phyloP scores from a whole-genome alignment of 2,113 vertebrate genomes.

The Paramisgurnus dabryanus region DNA sequence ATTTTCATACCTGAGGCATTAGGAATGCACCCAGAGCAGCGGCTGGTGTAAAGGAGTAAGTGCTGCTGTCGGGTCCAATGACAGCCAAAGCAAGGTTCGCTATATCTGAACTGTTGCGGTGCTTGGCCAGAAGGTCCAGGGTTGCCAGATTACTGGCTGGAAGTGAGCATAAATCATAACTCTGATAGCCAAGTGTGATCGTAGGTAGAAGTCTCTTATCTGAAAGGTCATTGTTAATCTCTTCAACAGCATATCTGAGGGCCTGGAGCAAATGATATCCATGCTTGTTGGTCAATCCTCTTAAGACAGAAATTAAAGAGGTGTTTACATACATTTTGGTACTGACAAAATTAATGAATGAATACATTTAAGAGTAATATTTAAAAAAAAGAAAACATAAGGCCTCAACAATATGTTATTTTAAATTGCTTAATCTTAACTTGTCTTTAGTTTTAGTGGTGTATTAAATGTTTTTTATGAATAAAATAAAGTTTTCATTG shows the following conservation, averaged over 20 bases:
- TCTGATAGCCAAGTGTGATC: constrained; percentile 78
- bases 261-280: constrained; percentile 80
- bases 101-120: constrained; percentile 31
- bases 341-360: too few species aligned
- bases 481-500: too few species aligned
- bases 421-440: too few species aligned
- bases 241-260: constrained; percentile 80
- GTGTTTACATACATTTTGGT: not conserved
- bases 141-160: constrained; percentile 70
- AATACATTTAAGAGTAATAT: too few species aligned
- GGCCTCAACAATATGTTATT: too few species aligned
- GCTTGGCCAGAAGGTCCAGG: constrained; percentile 71
- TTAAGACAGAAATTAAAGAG: constrained; percentile 48
- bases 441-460: too few species aligned
- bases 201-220: constrained; percentile 72
- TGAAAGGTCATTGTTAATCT: constrained; percentile 77
- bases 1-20: constrained; percentile 76
- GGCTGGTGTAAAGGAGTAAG: constrained; percentile 69
- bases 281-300: constrained; percentile 70
- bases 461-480: too few species aligned
- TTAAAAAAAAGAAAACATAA: too few species aligned
- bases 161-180: constrained; percentile 76
- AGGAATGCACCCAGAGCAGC: constrained; percentile 73
- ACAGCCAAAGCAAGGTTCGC: constrained; percentile 66
- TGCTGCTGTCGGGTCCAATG: constrained; percentile 81